Evolutionary conservation across 2,113 vertebrate species (phyloP).

Genomic region (Dicrurus megarhynchus): DNA sequence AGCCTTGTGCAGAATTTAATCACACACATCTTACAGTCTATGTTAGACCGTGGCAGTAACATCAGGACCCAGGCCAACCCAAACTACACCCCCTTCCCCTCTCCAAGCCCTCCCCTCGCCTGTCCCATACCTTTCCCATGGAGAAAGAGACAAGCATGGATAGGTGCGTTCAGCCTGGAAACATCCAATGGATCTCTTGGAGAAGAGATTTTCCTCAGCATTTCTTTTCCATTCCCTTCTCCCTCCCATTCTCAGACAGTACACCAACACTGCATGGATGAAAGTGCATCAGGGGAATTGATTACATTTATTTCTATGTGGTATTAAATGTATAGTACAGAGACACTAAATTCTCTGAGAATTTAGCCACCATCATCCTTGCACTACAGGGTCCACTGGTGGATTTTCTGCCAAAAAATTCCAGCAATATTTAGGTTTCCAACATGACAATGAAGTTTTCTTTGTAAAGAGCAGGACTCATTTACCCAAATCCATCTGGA

Average conservation of each 20-base stretch:
- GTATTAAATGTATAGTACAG: not conserved
- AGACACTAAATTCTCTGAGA: not conserved
- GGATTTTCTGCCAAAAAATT: not conserved
- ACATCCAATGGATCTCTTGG: not conserved
- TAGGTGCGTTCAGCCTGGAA: not conserved
- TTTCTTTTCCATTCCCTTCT: not conserved
- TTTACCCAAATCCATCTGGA: not conserved
- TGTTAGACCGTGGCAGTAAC: rapidly evolving
- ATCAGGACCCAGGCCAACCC: not conserved
- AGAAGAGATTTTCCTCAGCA: not conserved
- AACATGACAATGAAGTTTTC: not conserved
- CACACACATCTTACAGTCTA: not conserved
- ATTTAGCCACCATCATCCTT: not conserved
- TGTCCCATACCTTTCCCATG: not conserved
- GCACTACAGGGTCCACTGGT: not conserved
- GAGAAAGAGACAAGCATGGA: not conserved
- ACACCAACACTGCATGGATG: not conserved
- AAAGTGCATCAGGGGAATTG: not conserved
- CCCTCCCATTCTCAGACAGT: not conserved
- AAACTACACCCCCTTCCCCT: not conserved
- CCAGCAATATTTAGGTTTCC: slow-evolving; percentile 7
- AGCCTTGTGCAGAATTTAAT: not conserved
- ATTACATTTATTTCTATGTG: not conserved
- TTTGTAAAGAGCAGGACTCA: not conserved
- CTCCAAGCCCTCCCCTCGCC: not conserved